Conservation (phyloP, 2,888 invertebrate species). For the Drepana falcataria region DNA sequence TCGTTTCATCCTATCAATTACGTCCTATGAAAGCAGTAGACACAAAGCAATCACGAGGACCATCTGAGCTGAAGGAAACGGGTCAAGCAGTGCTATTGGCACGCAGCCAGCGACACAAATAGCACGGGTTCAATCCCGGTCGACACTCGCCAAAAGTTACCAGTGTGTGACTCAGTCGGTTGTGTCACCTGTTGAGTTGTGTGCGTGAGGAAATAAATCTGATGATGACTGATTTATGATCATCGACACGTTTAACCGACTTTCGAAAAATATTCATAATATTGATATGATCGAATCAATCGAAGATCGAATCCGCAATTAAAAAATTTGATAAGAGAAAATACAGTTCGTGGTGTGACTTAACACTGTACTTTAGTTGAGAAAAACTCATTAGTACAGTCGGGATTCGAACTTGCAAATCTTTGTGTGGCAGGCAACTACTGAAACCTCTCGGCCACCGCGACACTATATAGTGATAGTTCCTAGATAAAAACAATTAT, state of each 20-base stretch:
- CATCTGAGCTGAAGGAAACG: conserved; percentile 32
- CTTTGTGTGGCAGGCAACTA: no score
- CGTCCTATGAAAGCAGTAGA: conserved; percentile 1
- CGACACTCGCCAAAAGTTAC: conserved; percentile 52
- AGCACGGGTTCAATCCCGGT: conserved; percentile 67
- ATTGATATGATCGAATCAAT: no score
- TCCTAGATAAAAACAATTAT: no score
- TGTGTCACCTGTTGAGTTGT: conserved; percentile 14
- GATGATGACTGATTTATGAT: neutral
- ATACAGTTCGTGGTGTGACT: no score
- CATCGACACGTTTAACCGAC: neutral
- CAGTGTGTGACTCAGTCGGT: conserved; percentile 52
- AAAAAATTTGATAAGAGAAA: no score
- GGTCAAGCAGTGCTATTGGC: conserved; percentile 47
- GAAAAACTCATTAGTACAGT: no score
- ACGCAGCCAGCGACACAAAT: conserved; percentile 55
- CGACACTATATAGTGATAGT: no score
- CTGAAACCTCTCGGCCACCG: no score
- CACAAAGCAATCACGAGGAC: conserved; percentile 25
- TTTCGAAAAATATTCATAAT: no score
- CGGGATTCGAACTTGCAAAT: no score
- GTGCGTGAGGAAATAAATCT: neutral
- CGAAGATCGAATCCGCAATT: no score
- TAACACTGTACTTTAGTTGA: no score
- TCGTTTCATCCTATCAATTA: neutral